phyloP scores from a whole-genome alignment of 1,140 invertebrate species.

The Linepithema humile region DNA sequence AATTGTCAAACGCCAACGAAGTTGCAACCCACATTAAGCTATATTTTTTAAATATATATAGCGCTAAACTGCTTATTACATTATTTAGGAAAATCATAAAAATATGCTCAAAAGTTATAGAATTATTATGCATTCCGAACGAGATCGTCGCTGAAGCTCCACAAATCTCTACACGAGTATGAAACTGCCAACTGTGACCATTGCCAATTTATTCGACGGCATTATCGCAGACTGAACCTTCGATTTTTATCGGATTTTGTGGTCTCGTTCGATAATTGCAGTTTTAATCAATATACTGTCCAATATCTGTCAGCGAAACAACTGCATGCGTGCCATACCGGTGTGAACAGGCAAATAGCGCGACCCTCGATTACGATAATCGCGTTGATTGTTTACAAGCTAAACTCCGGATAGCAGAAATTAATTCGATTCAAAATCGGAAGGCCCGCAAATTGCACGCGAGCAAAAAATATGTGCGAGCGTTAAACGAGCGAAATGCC shows the following conservation, averaged over 20 bases:
- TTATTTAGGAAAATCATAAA: neutral
- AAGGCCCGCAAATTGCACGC: conserved; percentile 44
- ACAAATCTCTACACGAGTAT: conserved; percentile 7
- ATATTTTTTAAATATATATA: neutral
- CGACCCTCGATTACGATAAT: conserved; percentile 63
- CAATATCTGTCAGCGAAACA: conserved; percentile 54
- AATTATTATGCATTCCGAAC: neutral
- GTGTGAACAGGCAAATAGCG: neutral
- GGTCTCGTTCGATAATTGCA: conserved; percentile 66
- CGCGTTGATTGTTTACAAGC: conserved; percentile 64
- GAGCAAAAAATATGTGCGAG: conserved; percentile 1
- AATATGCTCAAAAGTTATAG: neutral
- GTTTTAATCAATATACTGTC: conserved; percentile 67
- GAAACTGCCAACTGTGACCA: neutral
- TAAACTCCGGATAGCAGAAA: conserved; percentile 29
- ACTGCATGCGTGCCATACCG: neutral
- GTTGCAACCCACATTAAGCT: neutral
- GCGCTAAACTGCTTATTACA: neutral
- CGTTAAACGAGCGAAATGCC: conserved; percentile 27
- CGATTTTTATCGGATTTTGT: conserved; percentile 66
- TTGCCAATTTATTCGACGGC: conserved; percentile 41
- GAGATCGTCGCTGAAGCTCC: conserved; percentile 44
- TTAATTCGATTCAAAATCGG: conserved; percentile 67
- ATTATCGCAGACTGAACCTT: conserved; percentile 51
- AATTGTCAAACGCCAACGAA: conserved; percentile 3